Base-by-base conservation (phyloP, 2,797 vertebrate genomes). In the Fistularia tabacaria region DNA sequence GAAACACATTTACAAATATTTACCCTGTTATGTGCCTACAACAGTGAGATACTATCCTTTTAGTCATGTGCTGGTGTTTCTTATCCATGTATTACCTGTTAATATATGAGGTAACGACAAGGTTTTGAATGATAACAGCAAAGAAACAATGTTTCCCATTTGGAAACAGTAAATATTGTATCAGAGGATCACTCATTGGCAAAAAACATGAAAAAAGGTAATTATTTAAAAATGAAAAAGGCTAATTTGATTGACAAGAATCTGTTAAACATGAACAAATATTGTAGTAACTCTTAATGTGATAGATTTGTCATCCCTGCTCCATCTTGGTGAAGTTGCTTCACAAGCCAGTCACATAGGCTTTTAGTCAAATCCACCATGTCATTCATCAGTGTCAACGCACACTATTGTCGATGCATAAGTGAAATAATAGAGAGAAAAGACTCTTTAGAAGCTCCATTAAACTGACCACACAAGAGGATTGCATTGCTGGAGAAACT, bases 221-320 rank as follows among this genome's bases (percentile, higher is more conserved):
- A 73, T 69, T 66, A 59, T 64, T 68, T 37, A 59, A 46, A 64
- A 66, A 74, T 55, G 6, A 15, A 71, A 64, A 48, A 54, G 47
- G 59, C 68, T 56, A 71, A 59, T 73, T 64, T 82, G 82, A 87
- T 86, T 88, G 82, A 81, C 51, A 73, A 51, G 7, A 68, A 79
- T 56, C 66, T 74, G 71, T 77, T 80, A 76, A 76, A 74, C 55
- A 79, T 62, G 74, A 57, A 84, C 70, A 77, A 80, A 77, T 71
- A 76, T 76, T 9, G 53, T 38, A 53, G 71, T 71, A 69, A 47
- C 49, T 79, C 69, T 73, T 59, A 63, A 71, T 38, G 48, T 9
- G 57, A 71, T 70, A 66, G 72, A 70, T 66, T 74, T 40, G 49
- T 68, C 61, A 14, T 43, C 62, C 54, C 67, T 49, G 68, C 51